phyloP scores from a whole-genome alignment of 2,888 invertebrate species.

The Xylota segnis region DNA sequence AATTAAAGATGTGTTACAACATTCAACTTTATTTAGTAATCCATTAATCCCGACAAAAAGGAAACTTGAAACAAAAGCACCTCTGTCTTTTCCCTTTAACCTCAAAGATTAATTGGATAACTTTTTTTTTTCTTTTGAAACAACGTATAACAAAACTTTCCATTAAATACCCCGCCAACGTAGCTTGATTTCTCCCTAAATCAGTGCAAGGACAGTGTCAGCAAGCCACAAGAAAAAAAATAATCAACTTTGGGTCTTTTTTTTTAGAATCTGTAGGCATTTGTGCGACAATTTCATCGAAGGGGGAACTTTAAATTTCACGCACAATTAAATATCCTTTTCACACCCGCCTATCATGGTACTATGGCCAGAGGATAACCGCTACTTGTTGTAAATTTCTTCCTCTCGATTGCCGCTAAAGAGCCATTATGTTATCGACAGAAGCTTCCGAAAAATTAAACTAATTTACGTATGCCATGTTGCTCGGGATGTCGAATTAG shows the following conservation, averaged over 20 bases:
- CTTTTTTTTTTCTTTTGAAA: constrained; percentile 5
- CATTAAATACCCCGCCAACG: constrained; percentile 10
- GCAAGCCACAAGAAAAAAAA: not conserved
- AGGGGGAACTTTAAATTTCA: constrained; percentile 16
- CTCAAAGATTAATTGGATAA: constrained; percentile 30
- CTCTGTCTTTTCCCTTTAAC: not conserved
- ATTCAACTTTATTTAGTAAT: not conserved
- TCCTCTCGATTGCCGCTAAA: constrained; percentile 31
- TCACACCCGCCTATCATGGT: not conserved
- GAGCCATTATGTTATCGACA: constrained; percentile 33
- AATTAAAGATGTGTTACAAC: not conserved
- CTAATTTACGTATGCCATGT: not conserved
- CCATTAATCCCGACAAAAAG: not conserved
- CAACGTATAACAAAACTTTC: not conserved
- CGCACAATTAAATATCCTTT: constrained; percentile 25
- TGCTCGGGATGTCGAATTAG: constrained; percentile 9
- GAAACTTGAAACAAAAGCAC: not conserved
- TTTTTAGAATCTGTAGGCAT: constrained; percentile 19
- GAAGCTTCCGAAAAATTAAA: constrained; percentile 26
- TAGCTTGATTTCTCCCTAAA: constrained; percentile 20
- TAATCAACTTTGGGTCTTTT: constrained; percentile 13
- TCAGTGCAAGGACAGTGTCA: constrained; percentile 4
- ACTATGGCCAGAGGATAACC: constrained; percentile 18
- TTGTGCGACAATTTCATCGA: not conserved
- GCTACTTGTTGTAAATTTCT: constrained; percentile 16